Conservation (phyloP, 2,888 invertebrate species). For the Tiliacea citrago region DNA sequence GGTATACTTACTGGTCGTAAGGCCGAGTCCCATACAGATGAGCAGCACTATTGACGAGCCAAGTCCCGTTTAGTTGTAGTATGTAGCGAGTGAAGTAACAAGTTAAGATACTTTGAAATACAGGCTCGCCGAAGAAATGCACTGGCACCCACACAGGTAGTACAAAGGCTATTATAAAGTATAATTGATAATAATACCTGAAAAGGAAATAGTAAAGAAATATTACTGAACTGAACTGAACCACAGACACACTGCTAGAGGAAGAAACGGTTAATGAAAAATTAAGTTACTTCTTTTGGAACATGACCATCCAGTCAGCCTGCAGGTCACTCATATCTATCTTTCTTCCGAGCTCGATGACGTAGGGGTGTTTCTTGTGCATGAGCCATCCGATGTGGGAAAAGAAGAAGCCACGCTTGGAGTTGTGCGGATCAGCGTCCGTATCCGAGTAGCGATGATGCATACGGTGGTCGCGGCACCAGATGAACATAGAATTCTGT, state of each 20-base stretch:
- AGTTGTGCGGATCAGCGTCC: conserved; percentile 95
- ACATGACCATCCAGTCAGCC: conserved; percentile 93
- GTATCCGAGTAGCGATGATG: conserved; percentile 94
- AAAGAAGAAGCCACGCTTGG: conserved; percentile 96
- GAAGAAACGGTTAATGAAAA: background rate
- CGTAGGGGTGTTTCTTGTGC: conserved; percentile 94
- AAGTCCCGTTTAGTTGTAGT: conserved; percentile 93
- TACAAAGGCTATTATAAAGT: conserved; percentile 90
- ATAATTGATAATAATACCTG: conserved; percentile 92
- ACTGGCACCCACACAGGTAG: conserved; percentile 92
- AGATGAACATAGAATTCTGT: conserved; percentile 94
- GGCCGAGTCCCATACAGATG: conserved; percentile 95
- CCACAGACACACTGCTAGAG: background rate
- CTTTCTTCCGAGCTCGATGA: conserved; percentile 91
- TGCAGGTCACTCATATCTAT: conserved; percentile 95
- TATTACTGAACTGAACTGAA: background rate
- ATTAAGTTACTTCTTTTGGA: conserved; percentile 92
- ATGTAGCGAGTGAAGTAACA: conserved; percentile 92
- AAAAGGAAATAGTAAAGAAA: conserved; percentile 70
- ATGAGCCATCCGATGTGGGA: conserved; percentile 97
- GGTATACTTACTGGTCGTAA: conserved; percentile 92
- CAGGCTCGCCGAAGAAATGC: conserved; percentile 92
- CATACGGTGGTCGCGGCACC: conserved; percentile 95
- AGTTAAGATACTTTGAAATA: conserved; percentile 91
- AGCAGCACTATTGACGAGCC: conserved; percentile 95